Percentiles rank a stretch among this genome's conserved stretches.
Evolutionary conservation across 1,140 invertebrate genomes (phyloP).

Genomic region (Sarcophaga bullata): DNA sequence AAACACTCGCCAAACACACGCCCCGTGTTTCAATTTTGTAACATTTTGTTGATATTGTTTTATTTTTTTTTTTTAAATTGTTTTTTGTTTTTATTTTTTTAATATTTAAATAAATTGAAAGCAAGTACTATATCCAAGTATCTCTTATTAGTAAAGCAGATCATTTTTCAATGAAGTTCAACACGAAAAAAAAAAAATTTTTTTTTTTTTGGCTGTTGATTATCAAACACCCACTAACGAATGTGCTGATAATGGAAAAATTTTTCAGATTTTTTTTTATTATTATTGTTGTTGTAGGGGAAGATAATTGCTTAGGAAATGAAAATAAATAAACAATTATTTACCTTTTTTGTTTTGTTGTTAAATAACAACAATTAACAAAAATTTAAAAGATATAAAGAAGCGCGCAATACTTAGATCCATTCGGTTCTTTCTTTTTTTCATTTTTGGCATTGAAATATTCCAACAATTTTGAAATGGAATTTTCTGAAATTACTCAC

Average conservation of each 20-base stretch:
- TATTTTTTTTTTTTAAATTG: too few species aligned
- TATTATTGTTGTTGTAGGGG: background rate
- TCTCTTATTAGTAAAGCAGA: background rate
- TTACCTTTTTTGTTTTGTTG: too few species aligned
- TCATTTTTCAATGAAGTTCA: background rate
- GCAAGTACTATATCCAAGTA: background rate
- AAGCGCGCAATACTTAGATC: too few species aligned
- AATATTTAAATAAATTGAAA: too few species aligned
- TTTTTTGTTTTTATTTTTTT: too few species aligned
- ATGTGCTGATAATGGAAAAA: background rate
- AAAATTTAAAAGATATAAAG: too few species aligned
- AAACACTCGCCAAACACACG: background rate
- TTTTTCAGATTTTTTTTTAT: background rate
- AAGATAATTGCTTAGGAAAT: background rate
- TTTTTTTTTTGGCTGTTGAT: background rate
- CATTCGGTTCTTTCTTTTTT: too few species aligned
- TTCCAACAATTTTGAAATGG: background rate
- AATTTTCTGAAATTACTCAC: slow-evolving; percentile 7
- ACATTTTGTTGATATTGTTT: background rate
- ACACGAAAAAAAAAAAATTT: background rate
- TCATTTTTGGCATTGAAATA: background rate
- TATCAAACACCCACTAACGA: background rate
- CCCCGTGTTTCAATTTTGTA: background rate
- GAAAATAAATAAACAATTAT: background rate
- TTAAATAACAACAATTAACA: too few species aligned